Evolutionary conservation across 2,113 vertebrate genomes (phyloP).

Genomic region (Indri indri): DNA sequence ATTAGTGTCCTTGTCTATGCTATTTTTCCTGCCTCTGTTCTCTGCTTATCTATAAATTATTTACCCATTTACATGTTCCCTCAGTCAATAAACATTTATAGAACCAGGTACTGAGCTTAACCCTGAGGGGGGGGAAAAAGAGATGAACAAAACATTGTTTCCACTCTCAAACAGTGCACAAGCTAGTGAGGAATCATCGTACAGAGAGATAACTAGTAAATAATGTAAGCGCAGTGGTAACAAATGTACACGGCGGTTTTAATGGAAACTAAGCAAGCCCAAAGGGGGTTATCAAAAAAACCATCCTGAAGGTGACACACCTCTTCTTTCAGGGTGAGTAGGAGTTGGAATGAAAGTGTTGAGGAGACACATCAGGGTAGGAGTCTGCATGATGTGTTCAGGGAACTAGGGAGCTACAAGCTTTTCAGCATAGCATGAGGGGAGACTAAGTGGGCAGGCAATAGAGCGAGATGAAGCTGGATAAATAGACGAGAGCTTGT

Average conservation of each 20-base stretch:
- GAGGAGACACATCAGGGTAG: neutral
- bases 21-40: neutral
- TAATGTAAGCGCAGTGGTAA: neutral
- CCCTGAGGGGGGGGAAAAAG: neutral
- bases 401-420: neutral
- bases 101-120: constrained; percentile 18
- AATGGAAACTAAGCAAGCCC: neutral
- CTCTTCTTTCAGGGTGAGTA: neutral
- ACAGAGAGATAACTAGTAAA: neutral
- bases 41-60: neutral
- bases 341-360: neutral
- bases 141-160: neutral
- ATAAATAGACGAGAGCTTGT: neutral
- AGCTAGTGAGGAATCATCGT: neutral
- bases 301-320: neutral
- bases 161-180: neutral
- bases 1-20: neutral
- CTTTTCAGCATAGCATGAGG: neutral
- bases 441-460: neutral
- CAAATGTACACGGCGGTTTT: neutral
- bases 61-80: neutral
- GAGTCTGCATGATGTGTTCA: neutral
- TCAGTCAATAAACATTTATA: constrained; percentile 23
- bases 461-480: neutral
- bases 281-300: neutral